Evolutionary conservation across 2,888 invertebrate genomes (phyloP), one percentile per base, ranked within the genome.

Genomic region (Cacoxenus indagator): DNA sequence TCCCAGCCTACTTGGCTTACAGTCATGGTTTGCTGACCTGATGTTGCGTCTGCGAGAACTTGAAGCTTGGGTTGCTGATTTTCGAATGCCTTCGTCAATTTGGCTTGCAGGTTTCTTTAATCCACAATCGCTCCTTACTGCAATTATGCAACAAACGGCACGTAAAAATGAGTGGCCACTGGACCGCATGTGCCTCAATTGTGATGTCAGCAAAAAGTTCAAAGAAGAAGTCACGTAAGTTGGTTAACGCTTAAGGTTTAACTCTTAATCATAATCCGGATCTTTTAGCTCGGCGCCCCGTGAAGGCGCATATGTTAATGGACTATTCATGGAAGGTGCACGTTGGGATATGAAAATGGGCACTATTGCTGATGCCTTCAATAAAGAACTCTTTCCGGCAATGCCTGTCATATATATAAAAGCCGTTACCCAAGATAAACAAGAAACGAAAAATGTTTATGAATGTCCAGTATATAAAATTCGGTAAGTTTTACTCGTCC

Each of bases 51-150:
- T 96, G 43, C 91, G 91, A 70, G 96, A 96, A 82, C 89, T 96
- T 0, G 95, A 97, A 84, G 92, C 91, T 71, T 98, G 98, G 98
- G 92, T 95, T 2, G 91, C 93, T 0, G 97, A 97, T 87, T 97
- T 97, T 77, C 91, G 93, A 90, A 89, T 97, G 75, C 97, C 97
- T 0, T 90, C 95, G 0, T 92, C 95, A 0, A 94, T 97, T 14
- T 98, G 98, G 98, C 89, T 98, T 65, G 96, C 94, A 9, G 98
- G 97, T 6, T 96, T 98, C 88, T 98, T 98, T 89, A 98, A 98
- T 89, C 98, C 98, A 0, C 98, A 98, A 88, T 97, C 97, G 9
- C 96, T 98, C 88, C 89, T 98, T 37, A 98, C 98, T 0, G 98
- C 98, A 43, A 97, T 98, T 84, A 97, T 98, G 97, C 98, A 98